phyloP scores from a whole-genome alignment of 2,113 vertebrate species.

The Sialia sialis region DNA sequence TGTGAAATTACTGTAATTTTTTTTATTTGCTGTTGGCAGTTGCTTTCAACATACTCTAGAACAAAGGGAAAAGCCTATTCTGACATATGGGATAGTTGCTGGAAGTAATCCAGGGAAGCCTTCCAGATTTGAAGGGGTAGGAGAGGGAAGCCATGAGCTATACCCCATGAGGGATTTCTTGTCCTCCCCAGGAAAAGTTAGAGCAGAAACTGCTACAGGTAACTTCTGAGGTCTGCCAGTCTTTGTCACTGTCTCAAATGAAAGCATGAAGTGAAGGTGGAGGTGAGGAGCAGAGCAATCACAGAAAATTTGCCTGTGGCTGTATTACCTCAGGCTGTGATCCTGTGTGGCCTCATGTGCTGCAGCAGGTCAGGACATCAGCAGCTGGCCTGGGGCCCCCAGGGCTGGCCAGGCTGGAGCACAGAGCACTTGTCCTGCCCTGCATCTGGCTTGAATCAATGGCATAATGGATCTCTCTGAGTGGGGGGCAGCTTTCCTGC shows the following conservation, averaged over 20 bases:
- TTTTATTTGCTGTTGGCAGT: neutral
- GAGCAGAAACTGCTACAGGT: neutral
- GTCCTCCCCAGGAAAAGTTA: neutral
- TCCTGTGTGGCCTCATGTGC: neutral
- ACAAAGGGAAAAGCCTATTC: neutral
- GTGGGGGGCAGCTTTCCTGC: neutral
- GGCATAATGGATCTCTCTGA: neutral
- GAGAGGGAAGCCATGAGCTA: neutral
- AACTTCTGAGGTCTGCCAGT: neutral
- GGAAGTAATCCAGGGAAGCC: neutral
- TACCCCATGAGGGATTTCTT: neutral
- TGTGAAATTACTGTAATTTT: no score
- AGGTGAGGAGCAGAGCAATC: neutral
- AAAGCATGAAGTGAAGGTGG: neutral
- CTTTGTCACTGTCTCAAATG: neutral
- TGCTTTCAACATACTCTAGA: neutral
- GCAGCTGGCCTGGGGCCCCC: neutral
- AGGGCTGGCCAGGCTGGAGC: neutral
- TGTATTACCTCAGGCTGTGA: neutral
- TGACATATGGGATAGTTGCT: neutral
- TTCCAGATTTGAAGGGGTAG: neutral
- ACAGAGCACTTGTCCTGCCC: neutral
- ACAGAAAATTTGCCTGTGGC: neutral
- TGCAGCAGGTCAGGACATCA: accelerated
- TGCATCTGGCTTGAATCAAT: neutral